Evolutionary conservation across 2,888 invertebrate species (phyloP).

Genomic region (Asteroscopus sphinx): DNA sequence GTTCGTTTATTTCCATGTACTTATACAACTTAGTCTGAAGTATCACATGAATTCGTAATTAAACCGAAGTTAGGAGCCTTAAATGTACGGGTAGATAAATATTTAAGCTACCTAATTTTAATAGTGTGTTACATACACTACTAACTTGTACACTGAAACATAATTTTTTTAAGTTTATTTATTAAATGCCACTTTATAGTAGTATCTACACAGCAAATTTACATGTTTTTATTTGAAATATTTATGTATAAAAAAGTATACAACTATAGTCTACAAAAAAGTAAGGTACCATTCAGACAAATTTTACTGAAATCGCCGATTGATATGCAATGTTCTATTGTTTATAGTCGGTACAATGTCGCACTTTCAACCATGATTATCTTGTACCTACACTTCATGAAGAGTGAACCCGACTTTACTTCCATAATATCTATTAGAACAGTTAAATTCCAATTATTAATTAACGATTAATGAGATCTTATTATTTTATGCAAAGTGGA

Average conservation of each 20-base stretch:
- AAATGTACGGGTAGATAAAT: conserved; percentile 73
- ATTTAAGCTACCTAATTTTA: conserved; percentile 72
- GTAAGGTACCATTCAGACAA: conserved; percentile 30
- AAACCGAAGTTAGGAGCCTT: conserved; percentile 67
- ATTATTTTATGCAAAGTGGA: conserved; percentile 64
- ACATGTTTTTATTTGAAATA: conserved; percentile 53
- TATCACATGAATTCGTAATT: conserved; percentile 84
- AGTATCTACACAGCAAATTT: conserved; percentile 59
- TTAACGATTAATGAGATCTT: conserved; percentile 76
- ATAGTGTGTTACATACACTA: conserved; percentile 69
- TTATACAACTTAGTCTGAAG: conserved; percentile 82
- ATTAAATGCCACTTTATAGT: conserved; percentile 72
- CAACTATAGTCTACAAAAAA: conserved; percentile 28
- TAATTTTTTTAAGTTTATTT: conserved; percentile 69
- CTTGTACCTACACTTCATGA: conserved; percentile 32
- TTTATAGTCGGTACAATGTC: conserved; percentile 49
- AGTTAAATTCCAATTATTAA: conserved; percentile 55
- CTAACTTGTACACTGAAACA: conserved; percentile 70
- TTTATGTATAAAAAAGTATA: conserved; percentile 40
- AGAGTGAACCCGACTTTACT: conserved; percentile 39
- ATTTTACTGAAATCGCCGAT: conserved; percentile 30
- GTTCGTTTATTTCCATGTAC: conserved; percentile 82
- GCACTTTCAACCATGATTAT: conserved; percentile 28
- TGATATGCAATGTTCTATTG: conserved; percentile 55
- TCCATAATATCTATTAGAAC: conserved; percentile 46